Percentiles rank a stretch among this genome's conserved stretches.
Conservation (phyloP, 2,113 vertebrate species). For the Dromaius novaehollandiae region DNA sequence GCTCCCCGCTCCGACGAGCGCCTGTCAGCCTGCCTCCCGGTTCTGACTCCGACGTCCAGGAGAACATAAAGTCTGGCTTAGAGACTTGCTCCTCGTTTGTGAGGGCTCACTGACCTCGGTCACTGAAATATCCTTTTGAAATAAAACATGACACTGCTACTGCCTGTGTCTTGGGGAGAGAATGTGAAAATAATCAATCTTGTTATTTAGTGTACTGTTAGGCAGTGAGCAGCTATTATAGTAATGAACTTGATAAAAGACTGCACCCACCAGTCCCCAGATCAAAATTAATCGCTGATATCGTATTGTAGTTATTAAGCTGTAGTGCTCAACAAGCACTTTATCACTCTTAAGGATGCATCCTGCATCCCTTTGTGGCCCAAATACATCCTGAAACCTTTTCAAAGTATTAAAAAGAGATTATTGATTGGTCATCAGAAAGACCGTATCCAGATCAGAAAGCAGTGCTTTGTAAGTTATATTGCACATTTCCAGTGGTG, state of each 20-base stretch:
- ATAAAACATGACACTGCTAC: background rate
- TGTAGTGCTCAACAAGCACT: background rate
- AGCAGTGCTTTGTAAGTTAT: background rate
- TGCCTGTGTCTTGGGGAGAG: background rate
- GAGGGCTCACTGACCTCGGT: no score
- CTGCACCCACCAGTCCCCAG: background rate
- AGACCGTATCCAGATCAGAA: background rate
- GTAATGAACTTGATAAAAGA: background rate
- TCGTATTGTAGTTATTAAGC: background rate
- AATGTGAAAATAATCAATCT: background rate
- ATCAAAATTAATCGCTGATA: background rate
- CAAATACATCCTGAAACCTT: background rate
- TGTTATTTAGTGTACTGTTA: background rate
- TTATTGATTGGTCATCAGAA: background rate
- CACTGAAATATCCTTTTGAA: background rate
- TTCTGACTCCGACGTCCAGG: rapidly evolving
- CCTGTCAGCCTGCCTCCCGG: rapidly evolving
- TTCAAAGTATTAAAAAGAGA: background rate
- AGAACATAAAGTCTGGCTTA: rapidly evolving
- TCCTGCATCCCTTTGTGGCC: background rate
- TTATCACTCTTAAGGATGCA: background rate
- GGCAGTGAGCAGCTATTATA: background rate
- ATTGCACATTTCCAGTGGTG: background rate
- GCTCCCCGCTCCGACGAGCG: no score
- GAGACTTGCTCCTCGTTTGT: background rate